Base-by-base conservation (phyloP, 1,140 invertebrate genomes). In the Trachelipus rathkii region DNA sequence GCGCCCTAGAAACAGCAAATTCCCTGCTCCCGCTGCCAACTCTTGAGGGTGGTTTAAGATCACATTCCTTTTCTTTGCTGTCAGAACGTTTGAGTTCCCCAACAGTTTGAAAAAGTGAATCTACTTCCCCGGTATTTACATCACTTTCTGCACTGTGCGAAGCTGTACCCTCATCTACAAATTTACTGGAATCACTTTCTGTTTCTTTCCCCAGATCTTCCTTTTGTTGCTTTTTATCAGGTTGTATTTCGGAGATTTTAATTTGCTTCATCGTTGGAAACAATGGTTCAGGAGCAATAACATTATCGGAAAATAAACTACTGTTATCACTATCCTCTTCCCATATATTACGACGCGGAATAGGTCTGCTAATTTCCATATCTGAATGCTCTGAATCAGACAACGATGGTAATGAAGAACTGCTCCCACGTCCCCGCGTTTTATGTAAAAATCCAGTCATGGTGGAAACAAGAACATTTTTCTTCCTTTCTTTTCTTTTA, bases 301-400 rank as follows among this genome's bases (percentile, higher is more conserved):
- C 75, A 24, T 23, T 76, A 33, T 78, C 77, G 19, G 77, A 78
- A 45, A 81, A 66, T 9, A 78, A 45, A 46, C 77, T 78, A n/a
- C 75, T 77, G 44, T 77, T 77, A 72, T 78, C 77, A 50, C 72
- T 74, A 19, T 74, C 77, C 33, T 81, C 79, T 44, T 78, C 75
- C 72, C 75, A 78, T 19, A 75, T 71, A 4, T 70, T 74, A 21
- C 77, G 79, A 19, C 70, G 74, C 24, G 77, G 77, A 53, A 81
- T 81, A 11, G 79, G 79, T 13, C 79, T 77, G 71, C 72, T 75
- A 53, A 81, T 81, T 83, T 93, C 91, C 24, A 89, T 89, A 84
- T 93, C 91, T 0, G 91, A 92, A 67, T 91, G 91, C 84, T 93
- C 91, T 5, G 91, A 90, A 84, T 92, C 91, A 9, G 91, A 93